Evolutionary conservation across 2,888 invertebrate genomes (phyloP).

Genomic region (Netelia virgata): DNA sequence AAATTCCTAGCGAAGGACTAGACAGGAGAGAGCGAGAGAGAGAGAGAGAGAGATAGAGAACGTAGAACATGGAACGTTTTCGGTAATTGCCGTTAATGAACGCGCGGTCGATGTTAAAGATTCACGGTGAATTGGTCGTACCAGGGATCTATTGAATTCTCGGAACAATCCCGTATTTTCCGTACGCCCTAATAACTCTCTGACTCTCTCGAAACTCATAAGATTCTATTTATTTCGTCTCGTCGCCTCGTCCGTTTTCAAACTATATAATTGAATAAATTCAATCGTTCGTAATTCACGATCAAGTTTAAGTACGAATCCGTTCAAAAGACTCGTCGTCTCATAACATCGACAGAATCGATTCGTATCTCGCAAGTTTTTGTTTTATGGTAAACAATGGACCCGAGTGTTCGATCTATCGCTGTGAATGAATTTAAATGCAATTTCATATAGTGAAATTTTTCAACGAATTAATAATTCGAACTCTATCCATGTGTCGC

Average conservation of each 20-base stretch:
- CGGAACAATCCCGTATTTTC: slow-evolving; percentile 46
- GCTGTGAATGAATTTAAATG: no score
- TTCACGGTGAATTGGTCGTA: slow-evolving; percentile 53
- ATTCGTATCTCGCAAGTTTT: no score
- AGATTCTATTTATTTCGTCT: slow-evolving; percentile 17
- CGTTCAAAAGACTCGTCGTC: no score
- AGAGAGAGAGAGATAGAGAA: slow-evolving; percentile 20
- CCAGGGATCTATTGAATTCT: slow-evolving; percentile 53
- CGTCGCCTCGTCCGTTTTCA: neutral
- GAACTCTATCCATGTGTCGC: no score
- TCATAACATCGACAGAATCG: no score
- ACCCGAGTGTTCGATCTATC: no score
- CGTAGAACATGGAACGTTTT: slow-evolving; percentile 50
- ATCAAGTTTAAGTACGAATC: no score
- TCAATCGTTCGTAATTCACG: no score
- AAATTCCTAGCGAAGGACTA: slow-evolving; percentile 45
- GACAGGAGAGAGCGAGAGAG: slow-evolving; percentile 26
- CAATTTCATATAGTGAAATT: no score
- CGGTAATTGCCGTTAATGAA: slow-evolving; percentile 68
- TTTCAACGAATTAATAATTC: no score
- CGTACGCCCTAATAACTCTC: slow-evolving; percentile 29
- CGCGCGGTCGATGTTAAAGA: slow-evolving; percentile 51
- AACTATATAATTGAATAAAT: no score
- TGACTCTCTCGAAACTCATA: slow-evolving; percentile 27
- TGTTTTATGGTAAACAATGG: no score